Percentiles rank a stretch among this genome's conserved stretches.
Evolutionary conservation across 1,140 invertebrate genomes (phyloP).

Genomic region (Scaptodrosophila lebanonensis): DNA sequence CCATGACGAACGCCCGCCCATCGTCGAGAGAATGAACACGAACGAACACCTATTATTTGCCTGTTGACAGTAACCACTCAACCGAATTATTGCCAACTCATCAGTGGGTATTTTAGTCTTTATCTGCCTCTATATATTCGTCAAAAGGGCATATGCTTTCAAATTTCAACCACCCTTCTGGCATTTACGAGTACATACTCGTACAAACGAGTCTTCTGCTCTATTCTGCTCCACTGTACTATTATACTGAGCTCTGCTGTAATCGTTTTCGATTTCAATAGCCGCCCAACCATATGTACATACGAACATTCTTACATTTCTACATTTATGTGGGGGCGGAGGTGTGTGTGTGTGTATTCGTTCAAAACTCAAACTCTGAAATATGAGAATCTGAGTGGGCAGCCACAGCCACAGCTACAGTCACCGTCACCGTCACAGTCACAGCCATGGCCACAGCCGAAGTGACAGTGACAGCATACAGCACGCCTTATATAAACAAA

Average conservation of each 20-base stretch:
- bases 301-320: background rate
- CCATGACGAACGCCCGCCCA: constrained; percentile 46
- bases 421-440: too few relatives aligned
- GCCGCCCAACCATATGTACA: constrained; percentile 11
- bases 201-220: too few relatives aligned
- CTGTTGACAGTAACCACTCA: constrained; percentile 71
- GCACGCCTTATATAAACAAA: constrained; percentile 37
- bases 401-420: too few relatives aligned
- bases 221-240: too few relatives aligned
- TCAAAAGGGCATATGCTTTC: constrained; percentile 61
- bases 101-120: constrained; percentile 68
- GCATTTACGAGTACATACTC: background rate
- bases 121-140: constrained; percentile 44
- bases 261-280: constrained; percentile 49
- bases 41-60: constrained; percentile 70
- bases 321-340: too few relatives aligned
- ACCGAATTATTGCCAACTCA: constrained; percentile 73
- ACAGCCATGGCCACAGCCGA: constrained; percentile 7
- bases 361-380: background rate
- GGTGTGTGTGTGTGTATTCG: constrained; percentile 20
- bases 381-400: too few relatives aligned
- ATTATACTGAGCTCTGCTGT: too few relatives aligned
- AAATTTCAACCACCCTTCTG: constrained; percentile 41
- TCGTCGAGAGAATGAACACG: too few relatives aligned
- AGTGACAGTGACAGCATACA: constrained; percentile 13